These are phyloP conservation scores for Pogonognathellus flavescens DNA, from an alignment of 1,140 invertebrate genomes.

Conservation along the genomic window DNA sequence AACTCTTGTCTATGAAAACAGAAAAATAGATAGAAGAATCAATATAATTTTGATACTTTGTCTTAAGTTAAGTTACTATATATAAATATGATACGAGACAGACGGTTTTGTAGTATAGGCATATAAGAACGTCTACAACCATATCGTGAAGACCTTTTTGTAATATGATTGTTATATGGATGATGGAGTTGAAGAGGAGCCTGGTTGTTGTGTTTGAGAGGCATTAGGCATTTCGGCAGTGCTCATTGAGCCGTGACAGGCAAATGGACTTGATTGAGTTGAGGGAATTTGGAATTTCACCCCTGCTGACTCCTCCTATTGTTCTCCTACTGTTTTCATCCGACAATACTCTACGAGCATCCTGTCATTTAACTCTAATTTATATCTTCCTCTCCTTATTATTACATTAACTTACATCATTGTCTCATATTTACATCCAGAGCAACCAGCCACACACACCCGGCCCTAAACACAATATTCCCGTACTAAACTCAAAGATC, in stretches of 20 bases:
- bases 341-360: constrained; percentile 25
- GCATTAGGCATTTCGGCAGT: not conserved
- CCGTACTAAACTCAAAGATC: too few species aligned
- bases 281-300: constrained; percentile 19
- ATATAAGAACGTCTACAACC: too few species aligned
- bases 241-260: constrained; percentile 5
- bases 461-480: too few species aligned
- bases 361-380: constrained; percentile 49
- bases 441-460: not conserved
- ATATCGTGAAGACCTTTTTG: too few species aligned
- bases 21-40: too few species aligned
- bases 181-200: not conserved
- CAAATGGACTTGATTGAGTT: constrained; percentile 30
- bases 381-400: constrained; percentile 40
- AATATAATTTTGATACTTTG: too few species aligned
- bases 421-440: not conserved
- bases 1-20: too few species aligned
- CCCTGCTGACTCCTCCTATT: constrained; percentile 29
- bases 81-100: too few species aligned
- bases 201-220: not conserved
- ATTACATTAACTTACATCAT: constrained; percentile 10
- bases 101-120: too few species aligned
- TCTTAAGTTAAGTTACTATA: too few species aligned
- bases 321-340: constrained; percentile 44
- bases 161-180: too few species aligned